phyloP scores from a whole-genome alignment of 2,113 vertebrate genomes.

The Chaetodon auriga region DNA sequence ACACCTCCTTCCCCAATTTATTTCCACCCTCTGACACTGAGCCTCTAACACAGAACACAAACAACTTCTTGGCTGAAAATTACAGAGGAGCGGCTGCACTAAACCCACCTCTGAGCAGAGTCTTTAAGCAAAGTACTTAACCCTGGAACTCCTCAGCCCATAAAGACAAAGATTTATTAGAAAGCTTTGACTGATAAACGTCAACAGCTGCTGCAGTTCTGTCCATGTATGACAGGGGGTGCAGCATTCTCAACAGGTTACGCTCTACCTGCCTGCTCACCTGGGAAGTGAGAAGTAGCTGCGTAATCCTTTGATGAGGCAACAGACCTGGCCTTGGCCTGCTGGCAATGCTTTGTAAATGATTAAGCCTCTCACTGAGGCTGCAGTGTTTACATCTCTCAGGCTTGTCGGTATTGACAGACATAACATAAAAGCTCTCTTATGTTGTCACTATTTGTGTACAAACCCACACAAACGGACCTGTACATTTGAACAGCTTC shows the following conservation, averaged over 20 bases:
- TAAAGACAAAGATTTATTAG: neutral
- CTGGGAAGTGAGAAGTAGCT: slow-evolving; percentile 18
- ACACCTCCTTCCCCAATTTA: neutral
- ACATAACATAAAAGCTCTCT: neutral
- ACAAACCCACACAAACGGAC: neutral
- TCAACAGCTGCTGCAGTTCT: neutral
- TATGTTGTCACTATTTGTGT: neutral
- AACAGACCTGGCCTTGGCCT: slow-evolving; percentile 15
- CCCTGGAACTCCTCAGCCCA: slow-evolving; percentile 4
- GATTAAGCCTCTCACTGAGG: slow-evolving; percentile 55
- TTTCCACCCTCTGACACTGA: neutral
- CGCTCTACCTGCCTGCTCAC: slow-evolving; percentile 12
- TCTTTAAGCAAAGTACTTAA: slow-evolving; percentile 9
- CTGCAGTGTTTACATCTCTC: slow-evolving; percentile 37
- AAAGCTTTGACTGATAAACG: neutral
- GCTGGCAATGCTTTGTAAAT: slow-evolving; percentile 49
- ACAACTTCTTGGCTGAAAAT: slow-evolving; percentile 16
- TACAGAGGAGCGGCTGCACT: neutral
- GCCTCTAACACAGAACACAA: slow-evolving; percentile 9
- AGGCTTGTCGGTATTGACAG: neutral
- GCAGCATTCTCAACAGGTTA: neutral
- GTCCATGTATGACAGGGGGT: slow-evolving; percentile 26
- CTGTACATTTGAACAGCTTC: neutral
- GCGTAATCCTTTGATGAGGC: slow-evolving; percentile 12
- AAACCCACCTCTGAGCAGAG: neutral